A percentile compares a stretch with the other conserved stretches of the same genome.
phyloP scores from a whole-genome alignment of 2,888 invertebrate species.

The Pediacus dermestoides region DNA sequence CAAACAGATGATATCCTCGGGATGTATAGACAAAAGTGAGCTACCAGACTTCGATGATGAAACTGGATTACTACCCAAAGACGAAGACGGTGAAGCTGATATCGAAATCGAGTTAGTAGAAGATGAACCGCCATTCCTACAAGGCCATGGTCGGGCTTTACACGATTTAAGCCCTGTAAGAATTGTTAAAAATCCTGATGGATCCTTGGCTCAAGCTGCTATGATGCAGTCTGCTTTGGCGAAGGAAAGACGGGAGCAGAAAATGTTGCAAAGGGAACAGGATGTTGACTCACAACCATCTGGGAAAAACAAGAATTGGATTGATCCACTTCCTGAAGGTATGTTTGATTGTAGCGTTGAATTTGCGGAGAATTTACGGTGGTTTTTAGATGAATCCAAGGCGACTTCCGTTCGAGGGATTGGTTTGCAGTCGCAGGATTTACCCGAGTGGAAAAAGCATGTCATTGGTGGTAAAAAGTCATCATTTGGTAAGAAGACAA shows the following conservation, averaged over 20 bases:
- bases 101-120: constrained; percentile 97
- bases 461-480: constrained; percentile 97
- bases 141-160: constrained; percentile 82
- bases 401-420: constrained; percentile 72
- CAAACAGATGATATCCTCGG: constrained; percentile 93
- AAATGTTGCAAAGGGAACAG: constrained; percentile 91
- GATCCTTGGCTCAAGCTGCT: constrained; percentile 96
- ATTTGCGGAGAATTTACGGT: constrained; percentile 3
- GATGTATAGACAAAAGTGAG: constrained; percentile 88
- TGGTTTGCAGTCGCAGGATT: constrained; percentile 79
- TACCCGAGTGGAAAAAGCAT: constrained; percentile 99
- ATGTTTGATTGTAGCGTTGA: constrained; percentile 25
- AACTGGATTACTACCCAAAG: constrained; percentile 85
- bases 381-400: constrained; percentile 29
- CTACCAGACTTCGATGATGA: constrained; percentile 98
- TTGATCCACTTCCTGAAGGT: constrained; percentile 89
- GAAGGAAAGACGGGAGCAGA: constrained; percentile 93
- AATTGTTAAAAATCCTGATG: constrained; percentile 98
- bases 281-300: constrained; percentile 84
- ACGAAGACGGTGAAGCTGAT: constrained; percentile 93
- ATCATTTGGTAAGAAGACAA: constrained; percentile 96
- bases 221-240: constrained; percentile 99
- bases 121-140: constrained; percentile 96
- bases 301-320: constrained; percentile 89
- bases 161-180: constrained; percentile 90